phyloP scores from a whole-genome alignment of 1,140 invertebrate genomes.

The Lineus longissimus region DNA sequence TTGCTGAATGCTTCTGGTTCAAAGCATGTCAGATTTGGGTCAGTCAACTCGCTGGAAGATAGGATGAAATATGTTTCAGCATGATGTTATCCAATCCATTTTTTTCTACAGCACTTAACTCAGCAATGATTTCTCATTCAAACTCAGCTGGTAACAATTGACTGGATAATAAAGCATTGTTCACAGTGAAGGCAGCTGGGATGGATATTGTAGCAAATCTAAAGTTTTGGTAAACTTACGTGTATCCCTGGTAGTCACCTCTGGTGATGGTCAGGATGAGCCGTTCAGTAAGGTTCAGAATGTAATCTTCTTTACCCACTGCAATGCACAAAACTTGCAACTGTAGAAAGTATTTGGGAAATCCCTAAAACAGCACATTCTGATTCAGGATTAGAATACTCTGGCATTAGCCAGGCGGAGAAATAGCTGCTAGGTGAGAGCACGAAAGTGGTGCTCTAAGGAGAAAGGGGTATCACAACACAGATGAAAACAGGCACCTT shows the following conservation, averaged over 20 bases:
- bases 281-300: slow-evolving; percentile 93
- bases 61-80: no score
- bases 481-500: no score
- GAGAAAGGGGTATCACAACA: no score
- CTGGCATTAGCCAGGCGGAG: no score
- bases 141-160: not conserved
- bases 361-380: no score
- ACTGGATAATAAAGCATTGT: not conserved
- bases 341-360: no score
- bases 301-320: slow-evolving; percentile 86
- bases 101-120: not conserved
- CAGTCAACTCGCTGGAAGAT: slow-evolving; percentile 85
- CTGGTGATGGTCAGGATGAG: slow-evolving; percentile 95
- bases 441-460: no score
- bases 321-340: no score
- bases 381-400: no score
- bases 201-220: not conserved
- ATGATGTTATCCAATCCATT: no score
- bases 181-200: no score
- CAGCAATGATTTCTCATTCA: not conserved
- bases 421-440: no score
- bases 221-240: slow-evolving; percentile 53
- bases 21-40: slow-evolving; percentile 97
- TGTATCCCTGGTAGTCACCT: slow-evolving; percentile 97
- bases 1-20: slow-evolving; percentile 98